Evolutionary conservation across 2,113 vertebrate species (phyloP), one percentile per base, ranked within the genome.

Genomic region (Leptosomus discolor): DNA sequence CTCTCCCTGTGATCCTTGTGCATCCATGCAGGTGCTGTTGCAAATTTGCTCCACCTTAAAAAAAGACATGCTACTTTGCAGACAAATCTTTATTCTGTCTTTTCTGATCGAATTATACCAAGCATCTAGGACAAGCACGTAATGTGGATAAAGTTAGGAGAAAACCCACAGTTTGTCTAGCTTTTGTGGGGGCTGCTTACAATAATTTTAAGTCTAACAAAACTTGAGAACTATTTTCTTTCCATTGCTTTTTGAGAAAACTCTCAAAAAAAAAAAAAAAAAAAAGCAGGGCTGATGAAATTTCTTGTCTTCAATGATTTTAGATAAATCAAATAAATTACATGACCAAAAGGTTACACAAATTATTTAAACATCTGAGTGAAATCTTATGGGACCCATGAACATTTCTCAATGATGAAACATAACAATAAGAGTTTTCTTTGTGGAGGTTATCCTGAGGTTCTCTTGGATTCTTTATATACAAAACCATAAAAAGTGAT

Each of bases 291-390:
- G 67, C 60, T 93, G 85, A 75, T 96, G 85, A 94, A 95, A 96
- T 95, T 92, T 95, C 90, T 97, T 93, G 89, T 90, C 94, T 94
- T 58, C 83, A 88, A 76, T 92, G n/a, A 90, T 91, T 92, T 84
- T 89, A 91, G 43, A 97, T 97, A 97, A 98, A 97, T 97, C 96
- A 97, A 97, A 94, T 94, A 96, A 92, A 96, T 97, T 97, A 96
- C 94, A 79, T 70, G 92, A 96, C 79, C 92, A 83, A 95, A 96
- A 97, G 96, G 93, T 96, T 97, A 97, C 92, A 96, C 81, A 97
- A 97, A 97, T 97, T 97, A 96, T 97, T 97, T 97, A 96, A 97
- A 95, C 94, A 96, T 97, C 79, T 82, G 92, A 96, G 75, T 93
- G 80, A 94, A 97, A 78, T 92, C 95, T 91, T 95, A 57, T 19